Conservation (phyloP, 2,113 vertebrate genomes). For the Paedocypris sp. region DNA sequence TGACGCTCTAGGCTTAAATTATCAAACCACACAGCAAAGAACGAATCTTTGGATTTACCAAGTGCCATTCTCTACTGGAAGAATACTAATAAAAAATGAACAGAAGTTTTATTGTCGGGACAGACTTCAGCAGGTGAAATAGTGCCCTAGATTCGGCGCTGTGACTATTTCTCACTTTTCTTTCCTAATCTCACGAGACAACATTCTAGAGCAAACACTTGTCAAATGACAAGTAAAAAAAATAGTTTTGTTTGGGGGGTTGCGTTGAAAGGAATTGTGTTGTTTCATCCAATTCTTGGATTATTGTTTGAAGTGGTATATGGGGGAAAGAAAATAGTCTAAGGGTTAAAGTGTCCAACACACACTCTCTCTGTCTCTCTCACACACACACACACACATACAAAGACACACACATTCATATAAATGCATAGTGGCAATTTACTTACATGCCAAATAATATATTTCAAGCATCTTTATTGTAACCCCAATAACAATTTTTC, state of each 20-base stretch:
- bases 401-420: too few species aligned
- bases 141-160: slow-evolving; percentile 30
- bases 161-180: slow-evolving; percentile 31
- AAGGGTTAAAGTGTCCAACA: too few species aligned
- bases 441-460: too few species aligned
- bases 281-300: slow-evolving; percentile 20
- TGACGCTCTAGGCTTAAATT: not conserved
- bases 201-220: slow-evolving; percentile 14
- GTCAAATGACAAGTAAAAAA: slow-evolving; percentile 21
- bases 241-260: slow-evolving; percentile 28
- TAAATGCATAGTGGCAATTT: too few species aligned
- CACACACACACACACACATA: too few species aligned
- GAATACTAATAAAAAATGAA: too few species aligned
- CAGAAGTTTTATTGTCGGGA: slow-evolving; percentile 24
- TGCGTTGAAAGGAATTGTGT: slow-evolving; percentile 18
- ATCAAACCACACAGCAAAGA: slow-evolving; percentile 1
- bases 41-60: too few species aligned
- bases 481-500: too few species aligned
- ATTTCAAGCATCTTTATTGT: too few species aligned
- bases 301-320: slow-evolving; percentile 28
- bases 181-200: slow-evolving; percentile 12
- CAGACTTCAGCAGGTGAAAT: slow-evolving; percentile 22
- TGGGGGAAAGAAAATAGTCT: not conserved
- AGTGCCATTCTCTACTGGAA: too few species aligned
- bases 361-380: too few species aligned